Evolutionary conservation across 1,140 invertebrate genomes (phyloP), one percentile per base, ranked within the genome.

Genomic region (Drosophila chauvacae): DNA sequence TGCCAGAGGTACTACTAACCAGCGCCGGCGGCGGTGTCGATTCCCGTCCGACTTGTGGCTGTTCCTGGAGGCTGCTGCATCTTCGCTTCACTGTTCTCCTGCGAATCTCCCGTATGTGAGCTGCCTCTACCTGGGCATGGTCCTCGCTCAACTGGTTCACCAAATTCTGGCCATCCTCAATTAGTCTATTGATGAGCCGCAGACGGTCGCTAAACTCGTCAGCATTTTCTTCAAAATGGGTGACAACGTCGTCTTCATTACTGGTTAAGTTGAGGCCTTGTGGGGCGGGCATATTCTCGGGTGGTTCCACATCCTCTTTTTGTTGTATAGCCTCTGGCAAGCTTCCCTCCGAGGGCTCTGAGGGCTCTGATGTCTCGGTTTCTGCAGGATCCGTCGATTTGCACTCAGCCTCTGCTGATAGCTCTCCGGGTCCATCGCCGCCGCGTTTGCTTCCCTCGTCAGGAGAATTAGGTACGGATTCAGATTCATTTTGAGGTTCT

Each of bases 181-280:
- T 88, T 5, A 77, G 48, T 33, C 58, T 60, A 10, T 77, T 71
- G 18, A 87, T 77, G 4, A 84, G 28, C n/a, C 58, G 44, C 16
- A 87, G 48, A 4, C 84, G 80, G 1, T 20, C 28, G 26, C 58
- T 84, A 7, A 87, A 87, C 58, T 78, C 61, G 1, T 84, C 80
- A 1, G 28, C 41, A 18, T 83, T 74, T 26, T 74, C 35, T 37
- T 87, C 84, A 7, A 87, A 88, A 9, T 84, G 77, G 0, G 83
- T 87, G 13, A 77, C 51, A 42, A 77, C 51, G 35, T 14, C n/a
- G 11, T 82, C 76, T 10, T 14, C 28, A 4, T 41, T 28, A n/a
- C 28, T 42, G 3, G 45, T 20, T 20, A 20, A 30, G n/a, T 14
- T 37, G 7, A 23, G n/a, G 5, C 1, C 2, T 45, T 14, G 23